phyloP scores from a whole-genome alignment of 2,113 vertebrate genomes.

The Upupa epops region DNA sequence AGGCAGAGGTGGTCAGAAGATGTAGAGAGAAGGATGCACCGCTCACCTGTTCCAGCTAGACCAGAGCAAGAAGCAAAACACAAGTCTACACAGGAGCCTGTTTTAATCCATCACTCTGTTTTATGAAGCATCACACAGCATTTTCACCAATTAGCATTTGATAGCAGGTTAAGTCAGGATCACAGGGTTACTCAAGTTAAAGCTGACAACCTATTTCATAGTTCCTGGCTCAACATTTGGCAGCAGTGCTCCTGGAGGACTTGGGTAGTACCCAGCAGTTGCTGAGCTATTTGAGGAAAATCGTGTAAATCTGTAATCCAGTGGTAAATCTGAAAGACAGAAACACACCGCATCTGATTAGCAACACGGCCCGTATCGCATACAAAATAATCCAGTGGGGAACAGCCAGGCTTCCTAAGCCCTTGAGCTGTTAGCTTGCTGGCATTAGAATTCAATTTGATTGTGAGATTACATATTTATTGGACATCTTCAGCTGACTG shows the following conservation, averaged over 20 bases:
- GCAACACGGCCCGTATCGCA: slow-evolving; percentile 18
- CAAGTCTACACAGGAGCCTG: slow-evolving; percentile 28
- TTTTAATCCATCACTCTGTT: slow-evolving; percentile 55
- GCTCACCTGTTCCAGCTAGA: background rate
- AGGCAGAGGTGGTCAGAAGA: background rate
- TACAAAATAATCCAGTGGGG: slow-evolving; percentile 19
- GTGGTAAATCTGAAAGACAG: slow-evolving; percentile 84
- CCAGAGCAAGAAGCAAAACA: slow-evolving; percentile 20
- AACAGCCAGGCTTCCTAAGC: slow-evolving; percentile 34
- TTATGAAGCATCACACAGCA: slow-evolving; percentile 60
- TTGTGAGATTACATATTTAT: slow-evolving; percentile 20
- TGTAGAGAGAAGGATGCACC: background rate
- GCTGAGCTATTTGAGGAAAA: slow-evolving; percentile 86
- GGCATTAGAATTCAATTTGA: slow-evolving; percentile 38
- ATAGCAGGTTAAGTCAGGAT: slow-evolving; percentile 38
- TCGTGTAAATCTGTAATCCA: slow-evolving; percentile 92
- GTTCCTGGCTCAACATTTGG: slow-evolving; percentile 70
- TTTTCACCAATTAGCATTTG: slow-evolving; percentile 34
- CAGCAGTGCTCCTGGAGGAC: slow-evolving; percentile 84
- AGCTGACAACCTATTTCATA: slow-evolving; percentile 35
- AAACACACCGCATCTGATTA: slow-evolving; percentile 57
- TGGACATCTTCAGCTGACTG: slow-evolving; percentile 23
- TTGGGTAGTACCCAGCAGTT: slow-evolving; percentile 89
- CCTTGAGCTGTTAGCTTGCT: slow-evolving; percentile 36
- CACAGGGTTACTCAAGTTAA: slow-evolving; percentile 24